A percentile compares a stretch with the other conserved stretches of the same genome.
Conservation (phyloP, 2,113 vertebrate genomes). For the Epinephelus cyanopodus region DNA sequence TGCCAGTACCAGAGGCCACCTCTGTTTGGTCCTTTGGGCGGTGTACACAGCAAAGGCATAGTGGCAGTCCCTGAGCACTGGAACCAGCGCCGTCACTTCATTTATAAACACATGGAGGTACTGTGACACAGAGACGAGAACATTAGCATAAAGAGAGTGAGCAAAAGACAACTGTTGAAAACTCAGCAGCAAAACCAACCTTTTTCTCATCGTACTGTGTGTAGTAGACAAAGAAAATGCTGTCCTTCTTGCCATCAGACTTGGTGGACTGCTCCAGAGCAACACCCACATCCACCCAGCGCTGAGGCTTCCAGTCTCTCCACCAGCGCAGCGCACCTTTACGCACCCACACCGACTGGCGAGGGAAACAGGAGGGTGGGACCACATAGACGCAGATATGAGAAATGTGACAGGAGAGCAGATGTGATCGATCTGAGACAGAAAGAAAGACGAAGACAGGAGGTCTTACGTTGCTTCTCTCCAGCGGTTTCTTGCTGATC, state of each 20-base stretch:
- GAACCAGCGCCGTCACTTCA: conserved; percentile 94
- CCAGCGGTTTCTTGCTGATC: conserved; percentile 88
- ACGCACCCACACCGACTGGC: conserved; percentile 94
- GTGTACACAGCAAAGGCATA: conserved; percentile 95
- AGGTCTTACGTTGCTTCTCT: conserved; percentile 84
- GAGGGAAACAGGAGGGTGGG: not conserved
- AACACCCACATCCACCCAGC: conserved; percentile 93
- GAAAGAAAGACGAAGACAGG: not conserved
- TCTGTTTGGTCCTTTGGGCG: conserved; percentile 90
- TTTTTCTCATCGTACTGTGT: conserved; percentile 93
- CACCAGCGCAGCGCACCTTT: conserved; percentile 93
- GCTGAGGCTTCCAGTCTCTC: conserved; percentile 94
- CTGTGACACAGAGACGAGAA: conserved; percentile 73
- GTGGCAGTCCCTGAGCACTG: conserved; percentile 89
- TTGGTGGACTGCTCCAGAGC: conserved; percentile 93
- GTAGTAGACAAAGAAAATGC: conserved; percentile 97
- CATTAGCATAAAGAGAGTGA: not conserved
- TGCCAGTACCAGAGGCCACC: conserved; percentile 93
- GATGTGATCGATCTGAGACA: not conserved
- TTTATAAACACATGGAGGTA: conserved; percentile 93
- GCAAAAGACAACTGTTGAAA: not conserved
- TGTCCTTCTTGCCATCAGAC: conserved; percentile 87
- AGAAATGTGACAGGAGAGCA: too few species aligned
- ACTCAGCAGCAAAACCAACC: conserved; percentile 78
- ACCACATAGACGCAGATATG: not conserved